Percentiles rank a stretch among this genome's conserved stretches.
These are phyloP conservation scores for Menidia beryllina DNA, from an alignment of 2,113 vertebrate genomes.

Conservation along the genomic window DNA sequence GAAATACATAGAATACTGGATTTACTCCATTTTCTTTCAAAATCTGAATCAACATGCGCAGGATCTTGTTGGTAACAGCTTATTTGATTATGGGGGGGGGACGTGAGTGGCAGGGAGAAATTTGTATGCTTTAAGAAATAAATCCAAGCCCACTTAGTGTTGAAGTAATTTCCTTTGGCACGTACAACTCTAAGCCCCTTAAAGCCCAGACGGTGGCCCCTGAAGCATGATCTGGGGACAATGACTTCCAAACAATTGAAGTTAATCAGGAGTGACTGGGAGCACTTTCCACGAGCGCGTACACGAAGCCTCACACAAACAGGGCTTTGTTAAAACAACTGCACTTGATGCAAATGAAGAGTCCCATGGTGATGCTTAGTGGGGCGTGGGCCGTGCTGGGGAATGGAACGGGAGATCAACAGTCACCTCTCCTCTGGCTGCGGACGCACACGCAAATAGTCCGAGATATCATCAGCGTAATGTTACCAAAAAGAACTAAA, in stretches of 20 bases:
- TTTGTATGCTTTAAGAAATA: conserved; percentile 4
- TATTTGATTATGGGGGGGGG: conserved; percentile 14
- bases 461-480: too few species aligned
- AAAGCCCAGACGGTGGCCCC: conserved; percentile 49
- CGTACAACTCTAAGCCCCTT: conserved; percentile 20
- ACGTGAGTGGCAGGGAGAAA: not conserved
- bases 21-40: too few species aligned
- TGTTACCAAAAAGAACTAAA: too few species aligned
- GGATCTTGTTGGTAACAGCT: not conserved
- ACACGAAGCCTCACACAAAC: conserved; percentile 53
- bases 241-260: conserved; percentile 60
- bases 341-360: conserved; percentile 72
- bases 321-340: conserved; percentile 70
- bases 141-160: conserved; percentile 3
- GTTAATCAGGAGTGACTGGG: conserved; percentile 61
- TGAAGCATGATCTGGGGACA: conserved; percentile 51
- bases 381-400: conserved; percentile 43
- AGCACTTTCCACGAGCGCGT: conserved; percentile 50
- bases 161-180: conserved; percentile 20
- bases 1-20: too few species aligned
- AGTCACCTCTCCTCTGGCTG: conserved; percentile 13
- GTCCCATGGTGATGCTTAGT: conserved; percentile 49
- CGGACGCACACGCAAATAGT: conserved; percentile 1
- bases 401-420: conserved; percentile 41
- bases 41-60: too few species aligned